Conservation (phyloP, 2,797 vertebrate genomes). For the Coendou prehensilis region DNA sequence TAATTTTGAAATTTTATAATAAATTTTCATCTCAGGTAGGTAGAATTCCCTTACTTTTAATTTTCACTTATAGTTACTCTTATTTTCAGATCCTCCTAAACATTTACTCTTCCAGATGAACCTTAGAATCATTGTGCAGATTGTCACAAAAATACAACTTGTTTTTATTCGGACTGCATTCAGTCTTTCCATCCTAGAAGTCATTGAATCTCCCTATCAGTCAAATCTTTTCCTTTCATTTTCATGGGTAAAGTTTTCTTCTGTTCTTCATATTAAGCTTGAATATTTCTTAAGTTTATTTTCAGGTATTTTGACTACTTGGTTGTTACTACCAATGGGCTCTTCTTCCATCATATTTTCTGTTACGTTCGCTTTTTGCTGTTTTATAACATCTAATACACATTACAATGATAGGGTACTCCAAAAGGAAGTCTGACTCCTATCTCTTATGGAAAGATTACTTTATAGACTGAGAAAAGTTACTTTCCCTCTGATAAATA, state of each 20-base stretch:
- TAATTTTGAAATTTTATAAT: constrained; percentile 27
- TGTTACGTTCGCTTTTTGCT: constrained; percentile 2
- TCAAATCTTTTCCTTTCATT: neutral
- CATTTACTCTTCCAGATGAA: constrained; percentile 18
- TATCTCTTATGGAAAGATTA: neutral
- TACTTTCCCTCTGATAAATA: neutral
- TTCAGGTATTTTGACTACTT: neutral
- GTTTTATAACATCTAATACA: constrained; percentile 25
- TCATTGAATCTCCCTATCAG: neutral
- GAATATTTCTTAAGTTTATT: neutral
- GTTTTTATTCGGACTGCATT: neutral
- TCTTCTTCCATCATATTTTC: constrained; percentile 8
- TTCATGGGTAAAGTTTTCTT: neutral
- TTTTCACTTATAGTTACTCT: neutral
- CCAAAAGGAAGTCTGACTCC: neutral
- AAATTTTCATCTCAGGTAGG: neutral
- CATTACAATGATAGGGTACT: constrained; percentile 46
- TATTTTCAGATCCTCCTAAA: constrained; percentile 39
- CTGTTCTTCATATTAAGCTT: neutral
- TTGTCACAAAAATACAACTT: constrained; percentile 16
- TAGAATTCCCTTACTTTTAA: constrained; percentile 23
- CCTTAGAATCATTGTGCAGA: neutral
- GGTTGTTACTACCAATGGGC: neutral
- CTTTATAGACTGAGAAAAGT: neutral
- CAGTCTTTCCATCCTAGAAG: neutral